Evolutionary conservation across 2,797 vertebrate species (phyloP).

Genomic region (Myotis findleyi): DNA sequence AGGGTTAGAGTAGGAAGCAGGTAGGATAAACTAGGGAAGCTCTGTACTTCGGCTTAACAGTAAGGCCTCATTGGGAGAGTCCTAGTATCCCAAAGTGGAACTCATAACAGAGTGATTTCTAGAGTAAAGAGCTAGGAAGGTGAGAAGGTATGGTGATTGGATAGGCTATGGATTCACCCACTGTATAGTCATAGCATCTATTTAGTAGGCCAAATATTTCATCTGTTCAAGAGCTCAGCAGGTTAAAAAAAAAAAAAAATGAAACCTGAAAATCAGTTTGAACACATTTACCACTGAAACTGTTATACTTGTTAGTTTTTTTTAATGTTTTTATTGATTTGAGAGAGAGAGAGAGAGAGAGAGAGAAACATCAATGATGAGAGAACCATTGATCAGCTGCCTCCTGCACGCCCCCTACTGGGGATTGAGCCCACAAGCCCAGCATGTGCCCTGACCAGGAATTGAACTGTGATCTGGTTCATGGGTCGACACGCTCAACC

Average conservation of each 20-base stretch:
- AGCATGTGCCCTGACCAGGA: too few species aligned
- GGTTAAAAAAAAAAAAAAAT: background rate
- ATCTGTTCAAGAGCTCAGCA: background rate
- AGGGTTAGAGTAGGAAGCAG: background rate
- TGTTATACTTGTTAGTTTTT: background rate
- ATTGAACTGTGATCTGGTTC: too few species aligned
- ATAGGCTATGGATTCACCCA: background rate
- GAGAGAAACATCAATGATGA: too few species aligned
- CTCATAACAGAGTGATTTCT: background rate
- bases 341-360: too few species aligned
- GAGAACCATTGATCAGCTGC: too few species aligned
- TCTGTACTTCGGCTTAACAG: background rate
- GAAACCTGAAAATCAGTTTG: slow-evolving; percentile 1
- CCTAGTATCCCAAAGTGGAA: background rate
- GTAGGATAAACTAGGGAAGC: background rate
- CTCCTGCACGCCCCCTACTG: too few species aligned
- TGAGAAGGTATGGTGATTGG: background rate
- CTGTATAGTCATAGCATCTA: background rate
- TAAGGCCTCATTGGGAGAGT: background rate
- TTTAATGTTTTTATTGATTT: too few species aligned
- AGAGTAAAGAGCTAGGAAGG: background rate
- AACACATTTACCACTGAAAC: slow-evolving; percentile 33
- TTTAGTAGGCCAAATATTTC: background rate
- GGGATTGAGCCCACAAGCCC: too few species aligned
- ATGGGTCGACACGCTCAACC: too few species aligned